Base-by-base conservation (phyloP, 2,113 vertebrate genomes). In the Elgaria multicarinata region DNA sequence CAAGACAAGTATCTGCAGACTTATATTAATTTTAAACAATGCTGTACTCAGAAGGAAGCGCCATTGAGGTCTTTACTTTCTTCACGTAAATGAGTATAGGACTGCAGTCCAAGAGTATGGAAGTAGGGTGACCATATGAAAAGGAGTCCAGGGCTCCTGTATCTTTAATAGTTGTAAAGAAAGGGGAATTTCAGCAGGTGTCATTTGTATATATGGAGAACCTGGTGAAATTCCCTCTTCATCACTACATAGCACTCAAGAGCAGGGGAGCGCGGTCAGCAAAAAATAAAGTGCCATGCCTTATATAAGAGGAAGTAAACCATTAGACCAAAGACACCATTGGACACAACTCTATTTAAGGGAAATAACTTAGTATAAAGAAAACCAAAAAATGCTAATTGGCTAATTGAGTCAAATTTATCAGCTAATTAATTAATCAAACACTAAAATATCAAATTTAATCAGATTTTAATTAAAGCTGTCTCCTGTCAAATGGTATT, bases 361-460 rank as follows among this genome's bases (percentile, higher is more conserved):
- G 20, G 24, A 64, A 87, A 33, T 31, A 78, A 46, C 42, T 31
- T 53, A 62, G 36, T 64, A 46, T 28, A 46, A 87, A 78, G 24
- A 87, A 36, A 42, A n/a, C 4, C 39, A 67, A 16, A 78, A 66
- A 87, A 20, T 20, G 24, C 78, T 46, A 74, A 87, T 77, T 66
- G 75, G 55, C 28, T 87, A 87, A 77, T 64, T 87, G 74, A 42
- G 42, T 66, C 58, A 77, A 77, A 76, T 62, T 77, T 58, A 77
- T 77, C 75, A 26, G 18, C 8, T 78, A 87, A 87, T 87, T 66
- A 78, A 64, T n/a, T 46, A 22, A 78, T 10, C 58, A 86, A n/a
- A 67, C 53, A 75, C 16, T 84, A 85, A 85, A 87, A 64, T 87
- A 77, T 58, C 66, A 31, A 66, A 78, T 87, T 24, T 66, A 87